Evolutionary conservation across 2,797 vertebrate species (phyloP), one percentile per base, ranked within the genome.

Genomic region (Mareca penelope): DNA sequence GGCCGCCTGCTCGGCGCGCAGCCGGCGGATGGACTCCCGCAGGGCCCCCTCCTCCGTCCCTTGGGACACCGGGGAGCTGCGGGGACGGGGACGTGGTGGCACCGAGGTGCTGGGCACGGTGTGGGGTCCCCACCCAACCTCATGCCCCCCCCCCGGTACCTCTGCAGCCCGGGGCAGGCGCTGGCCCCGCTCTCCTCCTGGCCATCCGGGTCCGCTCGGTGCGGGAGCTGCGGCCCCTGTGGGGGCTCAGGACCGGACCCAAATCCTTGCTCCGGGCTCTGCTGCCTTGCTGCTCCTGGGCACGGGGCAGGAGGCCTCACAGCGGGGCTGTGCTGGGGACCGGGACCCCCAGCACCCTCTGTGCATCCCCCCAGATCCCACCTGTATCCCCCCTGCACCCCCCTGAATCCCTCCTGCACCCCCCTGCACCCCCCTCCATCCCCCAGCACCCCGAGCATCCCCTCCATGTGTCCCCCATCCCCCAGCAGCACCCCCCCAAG

Each of bases 1-100:
- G 2, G 98, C 97, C 6, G 97, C 98, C 60, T 98, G 96, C 60
- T 98, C 97, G 7, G 80, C 96, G 33, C 97, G 98, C 69, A 99
- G 97, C 23, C 44, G 89, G 72, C 87, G 83, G 16, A 99, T 97
- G 42, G 96, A 97, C 72, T 97, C 97, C 7, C 88, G 96, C 48
- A 99, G 98, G 57, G 85, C 94, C 21, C 89, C 67, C 89, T 90
- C 57, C 77, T 94, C 92, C 89, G 72, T 46, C 48, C 82, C 56
- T 2, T 2, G 35, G 65, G 42, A 31, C 3, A 21, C 65, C 1
- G 39, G 55, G 68, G 6, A 3, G 68, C 93, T 89, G 89, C 0
- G 6, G 52, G 52, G 35, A 24, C 0, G 3, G 31, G 53, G 64
- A 17, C 0, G 7, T 0, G 3, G 29, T 13, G 10, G 53, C 50